Conservation (phyloP, 2,888 invertebrate species). For the Eupithecia centaureata region DNA sequence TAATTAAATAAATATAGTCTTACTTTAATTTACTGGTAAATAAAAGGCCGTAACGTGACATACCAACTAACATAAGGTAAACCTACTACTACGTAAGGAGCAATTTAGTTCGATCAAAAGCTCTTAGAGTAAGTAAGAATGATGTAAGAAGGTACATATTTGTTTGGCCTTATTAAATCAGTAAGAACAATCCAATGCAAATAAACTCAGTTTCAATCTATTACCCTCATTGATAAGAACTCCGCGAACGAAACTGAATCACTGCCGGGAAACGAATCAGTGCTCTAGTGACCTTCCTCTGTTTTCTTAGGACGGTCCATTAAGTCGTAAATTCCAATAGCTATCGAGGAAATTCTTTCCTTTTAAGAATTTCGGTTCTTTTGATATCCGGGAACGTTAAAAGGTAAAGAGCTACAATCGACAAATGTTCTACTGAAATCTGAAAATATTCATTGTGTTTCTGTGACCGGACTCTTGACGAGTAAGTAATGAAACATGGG, state of each 20-base stretch:
- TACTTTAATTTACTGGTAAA: no score
- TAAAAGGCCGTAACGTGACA: no score
- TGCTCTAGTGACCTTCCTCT: slow-evolving; percentile 53
- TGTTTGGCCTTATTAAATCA: not conserved
- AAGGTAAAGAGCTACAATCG: slow-evolving; percentile 17
- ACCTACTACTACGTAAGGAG: no score
- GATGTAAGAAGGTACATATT: not conserved
- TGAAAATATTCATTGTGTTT: slow-evolving; percentile 6
- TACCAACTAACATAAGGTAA: no score
- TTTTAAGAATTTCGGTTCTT: slow-evolving; percentile 34
- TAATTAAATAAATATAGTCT: no score
- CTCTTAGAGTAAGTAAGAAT: not conserved
- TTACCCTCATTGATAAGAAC: slow-evolving; percentile 21
- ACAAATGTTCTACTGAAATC: not conserved
- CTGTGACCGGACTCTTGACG: slow-evolving; percentile 4
- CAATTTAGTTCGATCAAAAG: not conserved
- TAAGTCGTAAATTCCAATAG: slow-evolving; percentile 59
- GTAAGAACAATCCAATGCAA: slow-evolving; percentile 1
- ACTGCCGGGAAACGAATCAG: slow-evolving; percentile 56
- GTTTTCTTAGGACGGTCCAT: slow-evolving; percentile 69
- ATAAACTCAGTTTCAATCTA: slow-evolving; percentile 18
- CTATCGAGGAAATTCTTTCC: slow-evolving; percentile 50
- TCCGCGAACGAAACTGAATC: slow-evolving; percentile 46
- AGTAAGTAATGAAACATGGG: not conserved
- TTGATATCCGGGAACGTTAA: slow-evolving; percentile 27